Evolutionary conservation across 1,140 invertebrate species (phyloP).

Genomic region (Cyphomyrmex costatus): DNA sequence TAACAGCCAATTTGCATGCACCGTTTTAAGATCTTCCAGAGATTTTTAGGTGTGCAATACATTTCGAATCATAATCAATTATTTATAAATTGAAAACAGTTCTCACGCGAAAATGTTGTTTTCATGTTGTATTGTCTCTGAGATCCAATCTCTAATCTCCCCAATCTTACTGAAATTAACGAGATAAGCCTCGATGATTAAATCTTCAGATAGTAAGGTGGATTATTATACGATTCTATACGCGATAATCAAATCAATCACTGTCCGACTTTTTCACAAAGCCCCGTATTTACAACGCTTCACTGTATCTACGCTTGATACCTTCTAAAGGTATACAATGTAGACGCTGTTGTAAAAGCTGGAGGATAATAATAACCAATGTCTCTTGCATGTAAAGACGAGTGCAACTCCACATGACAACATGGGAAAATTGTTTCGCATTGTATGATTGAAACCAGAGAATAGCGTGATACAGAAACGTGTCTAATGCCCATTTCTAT

Average conservation of each 20-base stretch:
- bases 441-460: background rate
- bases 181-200: background rate
- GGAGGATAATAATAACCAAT: slow-evolving; percentile 28
- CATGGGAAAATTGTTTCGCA: background rate
- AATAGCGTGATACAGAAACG: background rate
- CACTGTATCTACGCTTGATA: background rate
- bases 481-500: background rate
- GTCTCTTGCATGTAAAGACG: background rate
- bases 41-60: background rate
- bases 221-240: background rate
- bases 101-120: background rate
- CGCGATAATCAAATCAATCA: slow-evolving; percentile 19
- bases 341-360: slow-evolving; percentile 10
- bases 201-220: background rate
- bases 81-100: no score
- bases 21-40: background rate
- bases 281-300: background rate
- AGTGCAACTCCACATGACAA: background rate
- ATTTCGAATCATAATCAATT: background rate
- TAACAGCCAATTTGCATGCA: background rate
- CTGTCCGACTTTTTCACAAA: slow-evolving; percentile 18
- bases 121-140: background rate
- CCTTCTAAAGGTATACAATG: background rate
- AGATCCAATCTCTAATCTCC: slow-evolving; percentile 16
- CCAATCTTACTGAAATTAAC: background rate